These are phyloP conservation scores for Terebella lapidaria DNA, from an alignment of 2,888 invertebrate genomes.

Conservation along the genomic window DNA sequence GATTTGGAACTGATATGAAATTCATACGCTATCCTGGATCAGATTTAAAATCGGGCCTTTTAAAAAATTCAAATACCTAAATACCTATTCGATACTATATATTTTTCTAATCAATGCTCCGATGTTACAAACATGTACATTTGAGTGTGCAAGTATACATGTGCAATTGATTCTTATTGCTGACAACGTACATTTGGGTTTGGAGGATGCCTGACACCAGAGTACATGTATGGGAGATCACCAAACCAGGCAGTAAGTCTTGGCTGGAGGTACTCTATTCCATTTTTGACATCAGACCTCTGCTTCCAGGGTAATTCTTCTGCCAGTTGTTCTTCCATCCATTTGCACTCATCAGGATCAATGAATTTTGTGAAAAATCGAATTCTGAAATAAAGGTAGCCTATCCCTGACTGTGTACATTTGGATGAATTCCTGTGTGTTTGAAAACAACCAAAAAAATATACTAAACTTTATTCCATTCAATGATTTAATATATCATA, in stretches of 20 bases:
- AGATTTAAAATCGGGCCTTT: too few relatives aligned
- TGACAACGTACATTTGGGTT: slow-evolving; percentile 38
- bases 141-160: too few relatives aligned
- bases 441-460: neutral
- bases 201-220: slow-evolving; percentile 44
- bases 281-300: slow-evolving; percentile 33
- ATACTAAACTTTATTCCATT: neutral
- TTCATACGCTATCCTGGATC: neutral
- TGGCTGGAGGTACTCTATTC: slow-evolving; percentile 44
- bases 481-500: neutral
- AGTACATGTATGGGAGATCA: slow-evolving; percentile 54
- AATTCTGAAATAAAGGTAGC: slow-evolving; percentile 28
- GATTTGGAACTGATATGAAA: too few relatives aligned
- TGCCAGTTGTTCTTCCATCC: slow-evolving; percentile 35
- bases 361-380: slow-evolving; percentile 42
- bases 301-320: slow-evolving; percentile 47
- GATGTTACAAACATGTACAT: too few relatives aligned
- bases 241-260: slow-evolving; percentile 57
- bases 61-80: too few relatives aligned
- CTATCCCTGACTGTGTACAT: neutral
- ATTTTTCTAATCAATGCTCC: too few relatives aligned
- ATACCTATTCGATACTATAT: too few relatives aligned
- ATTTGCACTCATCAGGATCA: slow-evolving; percentile 32
- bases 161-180: too few relatives aligned
- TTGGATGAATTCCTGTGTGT: neutral